Evolutionary conservation across 1,140 invertebrate genomes (phyloP), one percentile per base, ranked within the genome.

Genomic region (Rhagoletis zephyria): DNA sequence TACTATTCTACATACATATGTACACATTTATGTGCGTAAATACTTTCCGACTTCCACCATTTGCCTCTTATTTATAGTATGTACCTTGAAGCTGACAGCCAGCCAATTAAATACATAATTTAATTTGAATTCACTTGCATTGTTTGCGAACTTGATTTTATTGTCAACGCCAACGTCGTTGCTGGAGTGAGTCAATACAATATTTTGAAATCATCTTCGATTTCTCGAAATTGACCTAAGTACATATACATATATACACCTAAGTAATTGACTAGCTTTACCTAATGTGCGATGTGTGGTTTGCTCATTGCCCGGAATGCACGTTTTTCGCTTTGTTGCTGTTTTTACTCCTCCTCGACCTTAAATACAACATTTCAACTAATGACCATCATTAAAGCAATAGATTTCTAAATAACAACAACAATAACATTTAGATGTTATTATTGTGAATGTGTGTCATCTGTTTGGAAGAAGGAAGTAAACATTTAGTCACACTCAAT

Each of bases 401-500:
- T 74, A 67, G 64, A 40, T 40, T 30, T 67, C 14, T 56, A 1
- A 81, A 56, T 42, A 81, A 56, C 16, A 56, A 59, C 48, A 59
- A 0, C 7, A 81, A 81, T 19, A 40, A 40, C 64, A 30, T 14
- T 10, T 30, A 30, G 30, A 30, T 30, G 30, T 30, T 30, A 30
- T 30, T 30, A 40, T 16, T 14, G 19, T n/a, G n/a, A 3, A 0
- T 19, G 56, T 9, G 45, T 30, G 48, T 16, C 16, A 81, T 81
- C 14, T 16, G 12, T 45, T 45, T 81, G 48, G 4, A 81, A 19
- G 56, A 48, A 56, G 74, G 74, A 81, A 81, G 74, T 81, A 51
- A 81, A 81, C 74, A 81, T 81, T 81, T 81, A 56, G 16, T 59
- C 74, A 59, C 74, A 81, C 56, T 81, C 74, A 81, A 56, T 51